Base-by-base conservation (phyloP, 2,888 invertebrate species). In the Carabus problematicus region DNA sequence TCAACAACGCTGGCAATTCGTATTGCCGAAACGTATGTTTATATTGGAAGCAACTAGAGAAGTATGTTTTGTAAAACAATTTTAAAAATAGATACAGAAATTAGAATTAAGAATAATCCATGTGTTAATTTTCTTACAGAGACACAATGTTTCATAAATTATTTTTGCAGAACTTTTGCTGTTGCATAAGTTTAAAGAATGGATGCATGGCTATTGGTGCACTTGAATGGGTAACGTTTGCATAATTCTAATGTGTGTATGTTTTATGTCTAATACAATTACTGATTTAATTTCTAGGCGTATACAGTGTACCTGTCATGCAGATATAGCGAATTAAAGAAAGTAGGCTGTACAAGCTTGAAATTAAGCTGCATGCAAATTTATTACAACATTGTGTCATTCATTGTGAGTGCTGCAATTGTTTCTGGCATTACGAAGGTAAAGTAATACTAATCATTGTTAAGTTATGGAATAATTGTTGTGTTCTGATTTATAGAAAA, bases 311-410 rank as follows among this genome's bases (percentile, higher is more conserved):
- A 68, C 29, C 19, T 68, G 16, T 68, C 68, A 6, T 68, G 61
- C n/a, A 52, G 54, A 68, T 68, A 60, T 39, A 42, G 52, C 12
- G 68, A 68, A 43, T n/a, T 68, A 1, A 58, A 39, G 1, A 59
- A 59, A 29, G 47, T 59, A 1, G 66, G 66, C 58, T 66, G 66
- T 41, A 54, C 18, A 29, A 49, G 58, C 6, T 52, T 52, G 14
- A 68, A 68, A 68, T 47, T 68, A 68, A 61, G 60, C 45, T 68
- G 68, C 55, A 68, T 43, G 9, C 52, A 54, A 54, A 68, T 61
- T 54, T 68, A 61, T 16, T 68, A 68, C 43, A 68, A 68, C 43
- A 39, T 68, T 39, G 7, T 68, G 14, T 68, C 68, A 8, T 68
- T 68, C 43, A 43, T 68, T 19, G 60, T 68, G 9, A 68, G 68